Base-by-base conservation (phyloP, 2,888 invertebrate genomes). In the Xylota sylvarum region DNA sequence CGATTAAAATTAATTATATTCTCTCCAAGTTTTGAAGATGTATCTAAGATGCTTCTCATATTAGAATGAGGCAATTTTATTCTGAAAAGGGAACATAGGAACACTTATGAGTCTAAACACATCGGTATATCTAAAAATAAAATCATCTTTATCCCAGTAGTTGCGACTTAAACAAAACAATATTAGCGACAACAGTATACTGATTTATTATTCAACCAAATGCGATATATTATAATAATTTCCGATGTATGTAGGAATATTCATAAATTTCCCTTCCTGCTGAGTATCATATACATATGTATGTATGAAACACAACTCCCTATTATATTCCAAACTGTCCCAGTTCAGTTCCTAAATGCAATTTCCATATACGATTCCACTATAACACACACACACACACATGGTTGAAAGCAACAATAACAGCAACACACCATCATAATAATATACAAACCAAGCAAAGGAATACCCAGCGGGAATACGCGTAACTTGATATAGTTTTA, bases 401-500 rank as follows among this genome's bases (percentile, higher is more conserved):
- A 48, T 19, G 30, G 19, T 30, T 55, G 30, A n/a, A 55, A 55
- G 30, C 52, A 55, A 30, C 27, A 55, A 55, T 55, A 43, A 14
- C 43, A 43, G 14, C 6, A 43, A 14, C 6, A 35, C 10, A 43
- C 14, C 43, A 14, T 14, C 14, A 35, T 2, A 35, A 0, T n/a
- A 40, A n/a, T 43, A 30, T 27, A 2, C n/a, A 27, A 30, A 6
- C n/a, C n/a, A 30, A 1, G 30, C n/a, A 55, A 55, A 30, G 30
- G n/a, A 17, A 58, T 58, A 10, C 35, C 17, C 56, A 35, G n/a
- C 17, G 17, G 58, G 35, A 58, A 58, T 5, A 19, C 37, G 58
- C 37, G 58, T 4, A 58, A 58, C 17, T 35, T 35, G 30, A 35
- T 58, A 19, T 58, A 58, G 58, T 37, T 58, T 30, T 19, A 58